A percentile compares a stretch with the other conserved stretches of the same genome.
phyloP scores from a whole-genome alignment of 2,888 invertebrate genomes.

The Dendrolimus pini region DNA sequence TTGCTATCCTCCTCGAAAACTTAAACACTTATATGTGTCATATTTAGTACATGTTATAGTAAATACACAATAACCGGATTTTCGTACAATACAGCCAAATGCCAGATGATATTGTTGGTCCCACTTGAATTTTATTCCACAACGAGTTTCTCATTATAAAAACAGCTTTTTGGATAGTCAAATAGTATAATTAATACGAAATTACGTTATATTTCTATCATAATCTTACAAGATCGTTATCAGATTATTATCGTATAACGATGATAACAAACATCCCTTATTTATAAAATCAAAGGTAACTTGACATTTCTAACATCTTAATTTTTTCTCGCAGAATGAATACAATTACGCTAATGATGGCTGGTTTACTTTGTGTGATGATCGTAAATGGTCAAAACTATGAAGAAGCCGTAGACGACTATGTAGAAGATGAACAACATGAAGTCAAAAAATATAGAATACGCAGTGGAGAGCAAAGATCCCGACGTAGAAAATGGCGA shows the following conservation, averaged over 20 bases:
- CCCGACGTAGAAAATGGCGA: slow-evolving; percentile 44
- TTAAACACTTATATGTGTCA: no score
- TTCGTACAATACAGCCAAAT: slow-evolving; percentile 10
- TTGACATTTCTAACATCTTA: slow-evolving; percentile 14
- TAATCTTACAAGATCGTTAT: background rate
- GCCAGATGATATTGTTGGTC: slow-evolving; percentile 13
- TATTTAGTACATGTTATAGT: background rate
- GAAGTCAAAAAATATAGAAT: slow-evolving; percentile 20
- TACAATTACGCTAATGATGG: slow-evolving; percentile 28
- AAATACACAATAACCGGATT: background rate
- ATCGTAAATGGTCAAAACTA: slow-evolving; percentile 35
- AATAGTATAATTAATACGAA: background rate
- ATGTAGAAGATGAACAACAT: slow-evolving; percentile 20
- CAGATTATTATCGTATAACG: background rate
- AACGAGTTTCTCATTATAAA: slow-evolving; percentile 13
- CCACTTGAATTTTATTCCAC: slow-evolving; percentile 17
- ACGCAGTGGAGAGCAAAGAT: slow-evolving; percentile 26
- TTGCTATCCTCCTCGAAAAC: no score
- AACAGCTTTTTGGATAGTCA: slow-evolving; percentile 5
- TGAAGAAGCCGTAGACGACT: slow-evolving; percentile 27
- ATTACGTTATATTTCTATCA: background rate
- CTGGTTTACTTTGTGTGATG: slow-evolving; percentile 30
- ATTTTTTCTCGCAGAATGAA: slow-evolving; percentile 49
- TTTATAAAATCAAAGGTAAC: slow-evolving; percentile 15
- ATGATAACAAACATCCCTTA: slow-evolving; percentile 1